Percentiles rank a stretch among this genome's conserved stretches.
These are phyloP conservation scores for Kryphioiulus occultus DNA, from an alignment of 2,888 invertebrate species.

Conservation along the genomic window DNA sequence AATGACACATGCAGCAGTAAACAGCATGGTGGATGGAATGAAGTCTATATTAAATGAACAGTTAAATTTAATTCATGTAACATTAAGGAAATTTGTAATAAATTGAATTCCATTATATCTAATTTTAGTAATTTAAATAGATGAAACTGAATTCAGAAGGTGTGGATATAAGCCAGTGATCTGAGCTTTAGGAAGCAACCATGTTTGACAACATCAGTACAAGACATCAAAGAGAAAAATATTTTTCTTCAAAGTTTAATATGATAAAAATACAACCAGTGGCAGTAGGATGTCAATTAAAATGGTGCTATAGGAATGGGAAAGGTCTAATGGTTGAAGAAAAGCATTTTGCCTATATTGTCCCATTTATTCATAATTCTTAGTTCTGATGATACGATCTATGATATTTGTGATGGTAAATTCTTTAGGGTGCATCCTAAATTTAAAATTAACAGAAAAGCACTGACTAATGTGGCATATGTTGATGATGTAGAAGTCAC, in stretches of 20 bases:
- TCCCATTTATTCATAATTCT: slow-evolving; percentile 9
- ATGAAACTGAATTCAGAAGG: background rate
- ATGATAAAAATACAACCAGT: background rate
- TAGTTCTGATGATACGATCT: background rate
- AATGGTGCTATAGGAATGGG: background rate
- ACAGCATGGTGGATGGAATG: background rate
- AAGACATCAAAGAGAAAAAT: background rate
- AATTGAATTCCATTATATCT: background rate
- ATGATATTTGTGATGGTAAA: slow-evolving; percentile 46
- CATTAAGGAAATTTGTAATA: background rate
- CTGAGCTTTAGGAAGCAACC: background rate
- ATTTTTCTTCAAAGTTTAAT: background rate
- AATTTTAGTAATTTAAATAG: background rate
- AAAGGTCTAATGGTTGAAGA: background rate
- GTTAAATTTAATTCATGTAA: background rate
- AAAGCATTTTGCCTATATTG: background rate
- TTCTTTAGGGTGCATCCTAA: background rate
- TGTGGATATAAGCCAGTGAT: background rate
- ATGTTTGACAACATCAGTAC: background rate
- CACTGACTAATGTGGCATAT: slow-evolving; percentile 41
- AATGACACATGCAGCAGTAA: background rate
- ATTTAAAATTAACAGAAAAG: background rate
- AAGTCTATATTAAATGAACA: background rate
- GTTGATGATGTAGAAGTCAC: slow-evolving; percentile 48
- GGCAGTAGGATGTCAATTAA: background rate